Conservation (phyloP, 2,888 invertebrate species). For the Tolmerus cingulatus region DNA sequence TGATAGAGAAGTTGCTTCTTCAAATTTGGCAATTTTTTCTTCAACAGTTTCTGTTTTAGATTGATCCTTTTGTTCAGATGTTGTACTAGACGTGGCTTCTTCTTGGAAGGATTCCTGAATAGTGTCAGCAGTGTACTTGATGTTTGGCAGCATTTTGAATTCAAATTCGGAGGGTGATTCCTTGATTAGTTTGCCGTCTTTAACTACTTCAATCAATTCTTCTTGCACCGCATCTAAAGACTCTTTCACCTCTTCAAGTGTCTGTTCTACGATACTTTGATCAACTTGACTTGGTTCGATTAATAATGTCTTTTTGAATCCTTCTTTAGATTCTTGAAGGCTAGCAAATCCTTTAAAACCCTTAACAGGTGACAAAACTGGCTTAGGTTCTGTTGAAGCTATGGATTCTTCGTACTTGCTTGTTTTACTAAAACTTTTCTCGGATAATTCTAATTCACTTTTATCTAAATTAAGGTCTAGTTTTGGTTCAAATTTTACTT, state of each 20-base stretch:
- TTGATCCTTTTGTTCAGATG: slow-evolving; percentile 58
- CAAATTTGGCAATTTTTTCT: slow-evolving; percentile 16
- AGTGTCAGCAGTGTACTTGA: slow-evolving; percentile 61
- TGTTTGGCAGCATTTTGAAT: slow-evolving; percentile 69
- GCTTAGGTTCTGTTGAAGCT: slow-evolving; percentile 57
- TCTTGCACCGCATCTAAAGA: slow-evolving; percentile 75
- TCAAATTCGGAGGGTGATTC: slow-evolving; percentile 79
- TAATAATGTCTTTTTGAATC: slow-evolving; percentile 61
- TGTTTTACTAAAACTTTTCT: slow-evolving; percentile 52
- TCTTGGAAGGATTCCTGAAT: slow-evolving; percentile 57
- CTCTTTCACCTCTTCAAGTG: slow-evolving; percentile 76
- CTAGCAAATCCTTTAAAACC: slow-evolving; percentile 57
- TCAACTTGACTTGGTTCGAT: slow-evolving; percentile 64
- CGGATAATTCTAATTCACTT: slow-evolving; percentile 61
- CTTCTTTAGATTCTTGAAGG: slow-evolving; percentile 47
- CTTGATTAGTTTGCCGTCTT: slow-evolving; percentile 72
- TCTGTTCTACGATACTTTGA: slow-evolving; percentile 71
- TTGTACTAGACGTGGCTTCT: slow-evolving; percentile 53
- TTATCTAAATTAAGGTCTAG: slow-evolving; percentile 58
- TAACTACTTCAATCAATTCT: slow-evolving; percentile 71
- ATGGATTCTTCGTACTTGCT: slow-evolving; percentile 44
- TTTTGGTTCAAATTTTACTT: slow-evolving; percentile 51
- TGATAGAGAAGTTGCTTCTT: slow-evolving; percentile 46
- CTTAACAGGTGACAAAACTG: slow-evolving; percentile 65
- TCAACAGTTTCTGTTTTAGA: background rate